Evolutionary conservation across 2,888 invertebrate genomes (phyloP).

Genomic region (Julus scanicus): DNA sequence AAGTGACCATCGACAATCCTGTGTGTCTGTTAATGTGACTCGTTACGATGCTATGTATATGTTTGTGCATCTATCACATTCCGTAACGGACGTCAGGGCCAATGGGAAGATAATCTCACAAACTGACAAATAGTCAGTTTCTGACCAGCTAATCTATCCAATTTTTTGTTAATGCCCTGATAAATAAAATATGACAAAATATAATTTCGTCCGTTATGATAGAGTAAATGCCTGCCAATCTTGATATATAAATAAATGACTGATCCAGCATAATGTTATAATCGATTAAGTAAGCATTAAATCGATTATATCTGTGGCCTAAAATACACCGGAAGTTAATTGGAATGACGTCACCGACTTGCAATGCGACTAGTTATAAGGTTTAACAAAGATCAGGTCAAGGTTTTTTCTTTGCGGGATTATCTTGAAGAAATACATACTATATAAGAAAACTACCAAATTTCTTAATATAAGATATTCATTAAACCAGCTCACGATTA

Average conservation of each 20-base stretch:
- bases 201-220: background rate
- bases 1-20: conserved; percentile 19
- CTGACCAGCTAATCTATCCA: background rate
- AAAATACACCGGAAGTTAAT: background rate
- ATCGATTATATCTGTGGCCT: conserved; percentile 23
- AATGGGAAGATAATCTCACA: background rate
- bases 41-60: background rate
- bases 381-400: background rate
- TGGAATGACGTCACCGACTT: background rate
- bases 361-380: background rate
- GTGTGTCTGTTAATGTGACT: background rate
- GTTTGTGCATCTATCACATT: background rate
- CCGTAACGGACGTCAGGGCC: background rate
- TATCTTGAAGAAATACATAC: no score
- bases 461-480: no score
- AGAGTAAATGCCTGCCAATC: background rate
- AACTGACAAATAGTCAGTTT: background rate
- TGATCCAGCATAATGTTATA: background rate
- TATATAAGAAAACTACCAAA: no score
- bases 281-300: background rate
- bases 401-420: background rate
- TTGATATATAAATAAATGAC: background rate
- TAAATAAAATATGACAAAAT: background rate
- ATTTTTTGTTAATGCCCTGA: no score
- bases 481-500: no score